Conservation (phyloP, 2,888 invertebrate genomes). For the Homarus gammarus region DNA sequence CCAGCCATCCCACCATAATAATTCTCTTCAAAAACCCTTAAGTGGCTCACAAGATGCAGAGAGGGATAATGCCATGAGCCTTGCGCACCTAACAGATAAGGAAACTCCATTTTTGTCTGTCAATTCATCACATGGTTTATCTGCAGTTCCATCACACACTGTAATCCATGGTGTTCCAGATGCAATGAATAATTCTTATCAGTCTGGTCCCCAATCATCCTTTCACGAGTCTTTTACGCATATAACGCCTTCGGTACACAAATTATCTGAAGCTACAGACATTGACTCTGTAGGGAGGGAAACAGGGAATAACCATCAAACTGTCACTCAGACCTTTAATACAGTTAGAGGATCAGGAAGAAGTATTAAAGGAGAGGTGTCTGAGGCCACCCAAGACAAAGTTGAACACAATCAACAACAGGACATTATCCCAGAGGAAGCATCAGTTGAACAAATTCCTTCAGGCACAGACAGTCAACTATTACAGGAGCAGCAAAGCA, state of each 20-base stretch:
- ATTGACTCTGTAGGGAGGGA: not conserved
- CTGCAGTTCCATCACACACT: not conserved
- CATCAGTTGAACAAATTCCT: not conserved
- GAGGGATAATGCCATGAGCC: not conserved
- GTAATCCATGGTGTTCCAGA: not conserved
- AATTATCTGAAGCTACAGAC: not conserved
- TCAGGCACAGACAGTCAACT: not conserved
- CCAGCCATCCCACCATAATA: not conserved
- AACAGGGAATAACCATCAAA: not conserved
- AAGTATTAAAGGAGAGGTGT: not conserved
- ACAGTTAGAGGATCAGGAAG: not conserved
- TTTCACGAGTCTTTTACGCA: not conserved
- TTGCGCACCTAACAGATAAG: not conserved
- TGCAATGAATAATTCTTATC: not conserved
- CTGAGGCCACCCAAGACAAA: not conserved
- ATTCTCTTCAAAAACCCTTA: not conserved
- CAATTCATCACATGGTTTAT: not conserved
- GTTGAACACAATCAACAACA: not conserved
- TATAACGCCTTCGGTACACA: not conserved
- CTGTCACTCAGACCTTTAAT: not conserved
- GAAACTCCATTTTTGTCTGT: not conserved
- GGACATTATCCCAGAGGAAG: not conserved
- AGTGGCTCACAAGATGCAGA: not conserved
- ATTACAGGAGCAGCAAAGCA: not conserved
- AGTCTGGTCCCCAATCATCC: not conserved